These are phyloP conservation scores for Drosophila tsacasi DNA, from an alignment of 1,140 invertebrate species.

Conservation along the genomic window DNA sequence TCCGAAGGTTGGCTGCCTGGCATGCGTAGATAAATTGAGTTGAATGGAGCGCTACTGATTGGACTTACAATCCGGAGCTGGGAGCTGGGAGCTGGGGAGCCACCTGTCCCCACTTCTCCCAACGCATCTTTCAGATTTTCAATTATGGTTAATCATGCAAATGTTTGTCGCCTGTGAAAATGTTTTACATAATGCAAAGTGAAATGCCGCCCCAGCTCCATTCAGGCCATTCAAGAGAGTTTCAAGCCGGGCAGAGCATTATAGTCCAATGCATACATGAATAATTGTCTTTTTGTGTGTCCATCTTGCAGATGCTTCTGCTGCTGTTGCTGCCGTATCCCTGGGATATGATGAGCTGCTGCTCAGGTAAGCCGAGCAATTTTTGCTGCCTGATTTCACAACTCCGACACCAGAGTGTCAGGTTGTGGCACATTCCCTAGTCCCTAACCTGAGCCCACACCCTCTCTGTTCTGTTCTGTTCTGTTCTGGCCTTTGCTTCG, in stretches of 20 bases:
- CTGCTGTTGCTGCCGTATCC: conserved; percentile 5
- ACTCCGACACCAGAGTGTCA: conserved; percentile 51
- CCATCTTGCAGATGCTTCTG: conserved; percentile 39
- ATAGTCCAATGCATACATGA: conserved; percentile 72
- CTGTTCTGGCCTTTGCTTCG: conserved; percentile 49
- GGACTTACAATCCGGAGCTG: conserved; percentile 42
- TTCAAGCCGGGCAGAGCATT: conserved; percentile 31
- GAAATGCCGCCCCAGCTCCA: conserved; percentile 56
- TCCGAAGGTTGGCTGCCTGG: conserved; percentile 55
- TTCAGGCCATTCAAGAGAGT: conserved; percentile 50
- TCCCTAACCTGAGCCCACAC: not conserved
- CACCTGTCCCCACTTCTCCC: conserved; percentile 12
- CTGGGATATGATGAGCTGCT: conserved; percentile 33
- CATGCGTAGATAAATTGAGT: conserved; percentile 78
- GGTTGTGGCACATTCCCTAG: conserved; percentile 49
- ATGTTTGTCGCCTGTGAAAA: conserved; percentile 81
- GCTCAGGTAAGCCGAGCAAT: conserved; percentile 74
- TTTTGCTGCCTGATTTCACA: conserved; percentile 81
- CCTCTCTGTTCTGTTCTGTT: conserved; percentile 4
- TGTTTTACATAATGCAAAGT: conserved; percentile 83
- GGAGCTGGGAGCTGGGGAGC: not conserved
- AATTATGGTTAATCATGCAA: conserved; percentile 83
- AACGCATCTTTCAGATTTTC: conserved; percentile 67
- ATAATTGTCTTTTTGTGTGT: conserved; percentile 74
- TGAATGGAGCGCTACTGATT: conserved; percentile 74